Evolutionary conservation across 2,113 vertebrate species (phyloP), one percentile per base, ranked within the genome.

Genomic region (Dipodomys ordii): DNA sequence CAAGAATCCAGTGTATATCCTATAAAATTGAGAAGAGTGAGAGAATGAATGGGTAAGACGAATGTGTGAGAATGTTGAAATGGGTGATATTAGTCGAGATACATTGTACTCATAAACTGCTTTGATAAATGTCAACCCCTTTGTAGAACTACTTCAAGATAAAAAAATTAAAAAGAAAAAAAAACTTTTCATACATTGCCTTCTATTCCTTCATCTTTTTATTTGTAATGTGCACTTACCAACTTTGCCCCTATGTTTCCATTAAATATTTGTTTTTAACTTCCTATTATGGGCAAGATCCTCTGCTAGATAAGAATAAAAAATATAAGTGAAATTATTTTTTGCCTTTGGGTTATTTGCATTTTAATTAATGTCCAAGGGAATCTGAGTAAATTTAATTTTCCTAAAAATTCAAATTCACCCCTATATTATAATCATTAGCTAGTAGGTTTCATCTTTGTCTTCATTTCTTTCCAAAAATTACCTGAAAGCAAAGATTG

Each of bases 241-340:
- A 76, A 16, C 49, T 92, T 94, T 89, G 16, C 7, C 83, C 2
- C 57, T 79, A 6, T 92, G 39, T 93, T 13, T 83, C 89, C 35
- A 92, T 76, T 67, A 2, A 76, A 2, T 88, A 74, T 74, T 77
- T 39, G 32, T 78, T 73, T 83, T 72, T 62, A 77, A 92, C 5
- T 83, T 79, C 23, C 30, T 92, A 69, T 3, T 77, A 28, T 32
- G 2, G 87, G n/a, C 11, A 85, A 90, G 9, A 60, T 2, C 4
- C 22, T 49, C 80, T 92, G 22, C 7, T 90, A 88, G 15, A 78
- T 85, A 11, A 85, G 7, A 87, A 90, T 68, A 64, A 0, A 3
- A 83, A 87, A 90, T 68, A 64, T 0, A 3, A 83, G 4, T n/a
- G 2, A 25, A 53, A 65, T 49, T 12, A 12, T 27, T 53, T 79